Conservation (phyloP, 2,888 invertebrate species). For the Boloria euphrosyne region DNA sequence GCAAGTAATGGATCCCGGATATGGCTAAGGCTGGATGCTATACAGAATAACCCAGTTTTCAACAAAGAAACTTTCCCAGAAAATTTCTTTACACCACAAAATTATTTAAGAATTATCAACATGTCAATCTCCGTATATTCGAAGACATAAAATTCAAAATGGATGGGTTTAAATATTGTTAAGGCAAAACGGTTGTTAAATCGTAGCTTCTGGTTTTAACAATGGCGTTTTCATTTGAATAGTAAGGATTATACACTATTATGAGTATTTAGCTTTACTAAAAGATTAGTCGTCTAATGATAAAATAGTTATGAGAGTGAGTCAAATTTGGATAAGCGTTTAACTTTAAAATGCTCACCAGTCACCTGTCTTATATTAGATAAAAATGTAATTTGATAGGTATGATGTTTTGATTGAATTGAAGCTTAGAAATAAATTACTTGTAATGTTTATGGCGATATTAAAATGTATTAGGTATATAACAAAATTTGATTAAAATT, state of each 20-base stretch:
- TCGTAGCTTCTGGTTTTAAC: constrained; percentile 47
- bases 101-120: not conserved
- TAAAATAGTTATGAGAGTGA: constrained; percentile 56
- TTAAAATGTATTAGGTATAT: too few relatives aligned
- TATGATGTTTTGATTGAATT: not conserved
- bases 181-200: constrained; percentile 21
- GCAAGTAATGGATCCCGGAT: constrained; percentile 77
- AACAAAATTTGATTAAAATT: too few relatives aligned
- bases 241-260: constrained; percentile 64
- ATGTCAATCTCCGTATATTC: constrained; percentile 10
- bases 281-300: constrained; percentile 66
- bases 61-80: constrained; percentile 48
- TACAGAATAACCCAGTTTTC: constrained; percentile 44
- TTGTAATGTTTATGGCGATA: too few relatives aligned
- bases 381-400: constrained; percentile 1
- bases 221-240: constrained; percentile 59
- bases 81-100: constrained; percentile 30
- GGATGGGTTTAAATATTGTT: constrained; percentile 7
- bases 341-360: constrained; percentile 23
- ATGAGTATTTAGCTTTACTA: constrained; percentile 52
- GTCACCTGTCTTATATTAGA: not conserved
- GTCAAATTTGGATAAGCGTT: constrained; percentile 37
- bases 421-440: not conserved
- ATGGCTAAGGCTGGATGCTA: constrained; percentile 50
- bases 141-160: constrained; percentile 22